Conservation (phyloP, 2,113 vertebrate genomes). For the Microcebus jonahi region DNA sequence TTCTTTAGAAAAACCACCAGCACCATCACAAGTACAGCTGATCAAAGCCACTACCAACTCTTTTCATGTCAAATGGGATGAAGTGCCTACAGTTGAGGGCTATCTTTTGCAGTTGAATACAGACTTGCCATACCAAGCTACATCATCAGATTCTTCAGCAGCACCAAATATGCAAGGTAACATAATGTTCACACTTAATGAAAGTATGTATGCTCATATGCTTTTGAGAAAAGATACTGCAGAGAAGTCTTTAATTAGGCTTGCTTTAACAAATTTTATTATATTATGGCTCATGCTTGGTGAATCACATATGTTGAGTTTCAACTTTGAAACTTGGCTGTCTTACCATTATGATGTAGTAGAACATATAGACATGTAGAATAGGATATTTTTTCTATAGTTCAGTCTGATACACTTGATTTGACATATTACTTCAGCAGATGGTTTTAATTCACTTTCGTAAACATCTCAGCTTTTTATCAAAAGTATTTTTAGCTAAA, state of each 20-base stretch:
- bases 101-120: slow-evolving; percentile 95
- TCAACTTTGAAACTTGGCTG: neutral
- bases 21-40: slow-evolving; percentile 92
- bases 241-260: neutral
- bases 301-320: neutral
- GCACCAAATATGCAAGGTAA: slow-evolving; percentile 83
- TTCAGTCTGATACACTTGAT: slow-evolving; percentile 41
- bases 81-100: slow-evolving; percentile 93
- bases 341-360: neutral
- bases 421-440: neutral
- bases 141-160: slow-evolving; percentile 68
- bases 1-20: slow-evolving; percentile 90
- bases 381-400: neutral
- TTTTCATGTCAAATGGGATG: slow-evolving; percentile 97
- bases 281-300: neutral
- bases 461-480: slow-evolving; percentile 32
- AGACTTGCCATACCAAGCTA: slow-evolving; percentile 77
- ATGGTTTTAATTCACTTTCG: slow-evolving; percentile 53
- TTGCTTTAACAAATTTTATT: slow-evolving; percentile 9
- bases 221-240: neutral
- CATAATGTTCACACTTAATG: neutral
- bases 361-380: neutral
- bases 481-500: slow-evolving; percentile 47
- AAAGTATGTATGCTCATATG: neutral
- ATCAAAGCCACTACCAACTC: slow-evolving; percentile 96